A percentile compares a stretch with the other conserved stretches of the same genome.
Conservation (phyloP, 2,888 invertebrate genomes). For the Brachylomia viminalis region DNA sequence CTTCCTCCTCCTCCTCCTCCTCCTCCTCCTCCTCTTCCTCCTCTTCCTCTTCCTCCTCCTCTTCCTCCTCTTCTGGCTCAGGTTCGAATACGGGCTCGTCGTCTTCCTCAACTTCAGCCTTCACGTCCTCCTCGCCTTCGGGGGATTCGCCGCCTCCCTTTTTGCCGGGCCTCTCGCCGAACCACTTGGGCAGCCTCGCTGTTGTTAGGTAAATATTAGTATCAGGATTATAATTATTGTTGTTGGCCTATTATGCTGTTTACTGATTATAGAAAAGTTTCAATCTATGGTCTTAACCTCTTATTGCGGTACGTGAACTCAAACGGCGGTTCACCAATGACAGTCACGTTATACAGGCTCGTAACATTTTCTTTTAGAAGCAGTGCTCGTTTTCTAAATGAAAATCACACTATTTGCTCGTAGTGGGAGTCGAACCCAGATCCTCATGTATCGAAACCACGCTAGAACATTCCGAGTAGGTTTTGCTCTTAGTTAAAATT, state of each 20-base stretch:
- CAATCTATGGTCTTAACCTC: background rate
- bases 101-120: conserved; percentile 93
- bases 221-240: background rate
- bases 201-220: conserved; percentile 51
- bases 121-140: conserved; percentile 97
- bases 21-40: conserved; percentile 93
- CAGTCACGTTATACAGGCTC: background rate
- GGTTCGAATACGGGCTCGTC: conserved; percentile 92
- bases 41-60: conserved; percentile 94
- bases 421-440: conserved; percentile 23
- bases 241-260: background rate
- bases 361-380: background rate
- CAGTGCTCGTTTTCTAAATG: background rate
- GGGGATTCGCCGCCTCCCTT: conserved; percentile 97
- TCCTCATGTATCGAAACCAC: background rate
- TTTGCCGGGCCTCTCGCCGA: conserved; percentile 98
- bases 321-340: background rate
- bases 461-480: background rate
- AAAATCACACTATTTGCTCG: background rate
- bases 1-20: conserved; percentile 66
- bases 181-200: conserved; percentile 99
- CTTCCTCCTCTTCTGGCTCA: conserved; percentile 94
- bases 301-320: background rate
- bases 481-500: conserved; percentile 1
- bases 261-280: background rate